Evolutionary conservation across 2,113 vertebrate species (phyloP).

Genomic region (Peromyscus polionotus): DNA sequence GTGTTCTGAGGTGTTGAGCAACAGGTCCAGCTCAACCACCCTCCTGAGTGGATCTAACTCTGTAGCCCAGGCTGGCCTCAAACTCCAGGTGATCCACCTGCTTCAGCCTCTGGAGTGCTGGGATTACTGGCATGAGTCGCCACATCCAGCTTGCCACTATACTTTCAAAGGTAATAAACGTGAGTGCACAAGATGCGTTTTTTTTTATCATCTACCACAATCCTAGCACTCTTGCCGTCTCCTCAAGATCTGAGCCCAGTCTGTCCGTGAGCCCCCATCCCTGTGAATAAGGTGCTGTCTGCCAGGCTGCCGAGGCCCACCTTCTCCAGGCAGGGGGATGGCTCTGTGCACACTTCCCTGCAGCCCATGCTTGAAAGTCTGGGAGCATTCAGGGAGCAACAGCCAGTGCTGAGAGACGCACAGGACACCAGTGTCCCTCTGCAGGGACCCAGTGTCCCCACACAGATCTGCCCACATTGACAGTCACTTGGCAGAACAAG

Average conservation of each 20-base stretch:
- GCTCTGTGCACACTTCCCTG: background rate
- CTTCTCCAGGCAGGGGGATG: background rate
- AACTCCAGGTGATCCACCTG: background rate
- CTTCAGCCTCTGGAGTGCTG: too few species aligned
- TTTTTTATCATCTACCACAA: background rate
- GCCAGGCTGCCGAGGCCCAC: background rate
- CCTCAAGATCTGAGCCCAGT: background rate
- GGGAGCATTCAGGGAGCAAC: background rate
- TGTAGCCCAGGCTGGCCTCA: background rate
- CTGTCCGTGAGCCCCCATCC: background rate
- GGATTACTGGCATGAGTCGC: too few species aligned
- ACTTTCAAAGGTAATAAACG: background rate
- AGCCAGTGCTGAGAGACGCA: background rate
- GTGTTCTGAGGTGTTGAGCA: background rate
- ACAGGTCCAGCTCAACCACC: background rate
- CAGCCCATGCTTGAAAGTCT: background rate
- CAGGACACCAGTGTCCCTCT: background rate
- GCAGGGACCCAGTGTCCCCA: background rate
- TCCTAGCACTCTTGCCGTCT: background rate
- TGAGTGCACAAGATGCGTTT: rapidly evolving
- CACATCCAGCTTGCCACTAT: background rate
- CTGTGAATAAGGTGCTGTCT: background rate
- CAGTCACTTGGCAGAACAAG: conserved; percentile 28
- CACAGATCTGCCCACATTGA: background rate
- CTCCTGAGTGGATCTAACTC: background rate